phyloP scores from a whole-genome alignment of 1,140 invertebrate species.

The Saccostrea echinata region DNA sequence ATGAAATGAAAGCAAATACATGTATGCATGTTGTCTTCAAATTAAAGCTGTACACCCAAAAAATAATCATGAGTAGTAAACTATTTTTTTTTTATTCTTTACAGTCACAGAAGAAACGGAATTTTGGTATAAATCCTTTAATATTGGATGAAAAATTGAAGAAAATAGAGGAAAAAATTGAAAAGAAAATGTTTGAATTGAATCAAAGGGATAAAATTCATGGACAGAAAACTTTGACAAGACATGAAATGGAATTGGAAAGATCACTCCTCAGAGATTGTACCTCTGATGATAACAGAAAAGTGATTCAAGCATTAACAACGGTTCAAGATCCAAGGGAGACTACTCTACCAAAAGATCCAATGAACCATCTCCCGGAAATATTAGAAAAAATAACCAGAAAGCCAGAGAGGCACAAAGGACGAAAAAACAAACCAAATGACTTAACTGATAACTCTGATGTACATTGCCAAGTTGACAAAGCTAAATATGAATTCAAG shows the following conservation, averaged over 20 bases:
- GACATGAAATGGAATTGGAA: slow-evolving; percentile 74
- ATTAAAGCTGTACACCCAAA: too few species aligned
- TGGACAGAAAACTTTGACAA: slow-evolving; percentile 60
- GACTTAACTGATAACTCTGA: neutral
- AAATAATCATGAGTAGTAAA: too few species aligned
- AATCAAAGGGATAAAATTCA: slow-evolving; percentile 63
- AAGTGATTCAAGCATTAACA: slow-evolving; percentile 38
- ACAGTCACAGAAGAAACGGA: slow-evolving; percentile 53
- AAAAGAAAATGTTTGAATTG: slow-evolving; percentile 56
- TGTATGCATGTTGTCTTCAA: too few species aligned
- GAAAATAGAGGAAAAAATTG: slow-evolving; percentile 71
- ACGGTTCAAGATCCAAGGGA: neutral
- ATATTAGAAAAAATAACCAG: slow-evolving; percentile 57
- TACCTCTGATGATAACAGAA: slow-evolving; percentile 53
- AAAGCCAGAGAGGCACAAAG: neutral
- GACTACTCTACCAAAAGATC: slow-evolving; percentile 59
- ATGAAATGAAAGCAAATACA: too few species aligned
- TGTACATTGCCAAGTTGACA: neutral
- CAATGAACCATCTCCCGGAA: slow-evolving; percentile 68
- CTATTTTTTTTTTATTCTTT: neutral
- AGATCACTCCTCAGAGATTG: slow-evolving; percentile 61
- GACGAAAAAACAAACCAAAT: neutral
- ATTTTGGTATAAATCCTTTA: slow-evolving; percentile 61
- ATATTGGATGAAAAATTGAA: slow-evolving; percentile 56
- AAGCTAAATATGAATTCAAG: too few species aligned